These are phyloP conservation scores for Macrosteles quadrilineatus DNA, from an alignment of 1,140 invertebrate species.

Conservation along the genomic window DNA sequence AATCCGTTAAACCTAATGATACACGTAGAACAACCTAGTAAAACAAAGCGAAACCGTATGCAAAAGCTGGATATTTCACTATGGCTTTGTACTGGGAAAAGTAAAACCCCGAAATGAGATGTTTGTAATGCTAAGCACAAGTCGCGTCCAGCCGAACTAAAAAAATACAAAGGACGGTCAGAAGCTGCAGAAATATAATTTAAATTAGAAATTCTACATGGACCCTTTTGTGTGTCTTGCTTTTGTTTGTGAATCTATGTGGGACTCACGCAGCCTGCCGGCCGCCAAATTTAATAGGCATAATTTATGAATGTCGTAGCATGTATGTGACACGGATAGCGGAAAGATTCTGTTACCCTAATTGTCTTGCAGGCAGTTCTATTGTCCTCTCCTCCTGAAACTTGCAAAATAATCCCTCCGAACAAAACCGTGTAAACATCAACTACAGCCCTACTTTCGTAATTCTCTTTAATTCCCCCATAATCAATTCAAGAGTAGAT, in stretches of 20 bases:
- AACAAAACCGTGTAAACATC: too few relatives aligned
- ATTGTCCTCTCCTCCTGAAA: too few relatives aligned
- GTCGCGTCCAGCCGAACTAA: background rate
- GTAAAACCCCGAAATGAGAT: background rate
- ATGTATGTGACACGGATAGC: constrained; percentile 11
- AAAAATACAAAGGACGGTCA: constrained; percentile 6
- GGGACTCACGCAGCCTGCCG: background rate
- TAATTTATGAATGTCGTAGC: background rate
- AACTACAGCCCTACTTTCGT: too few relatives aligned
- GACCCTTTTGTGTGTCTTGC: constrained; percentile 3
- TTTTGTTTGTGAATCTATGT: background rate
- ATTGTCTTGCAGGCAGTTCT: background rate
- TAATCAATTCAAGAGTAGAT: too few relatives aligned
- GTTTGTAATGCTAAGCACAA: constrained; percentile 11
- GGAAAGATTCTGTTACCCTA: constrained; percentile 8
- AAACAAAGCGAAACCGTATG: too few relatives aligned
- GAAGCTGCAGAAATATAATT: background rate
- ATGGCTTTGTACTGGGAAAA: background rate
- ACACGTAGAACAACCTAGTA: too few relatives aligned
- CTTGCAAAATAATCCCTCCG: too few relatives aligned
- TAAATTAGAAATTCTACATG: constrained; percentile 12
- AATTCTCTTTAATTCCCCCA: too few relatives aligned
- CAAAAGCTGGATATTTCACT: too few relatives aligned
- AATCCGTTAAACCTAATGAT: too few relatives aligned
- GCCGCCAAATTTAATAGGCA: constrained; percentile 14